phyloP scores from a whole-genome alignment of 2,113 vertebrate species.

The Scalopus aquaticus region DNA sequence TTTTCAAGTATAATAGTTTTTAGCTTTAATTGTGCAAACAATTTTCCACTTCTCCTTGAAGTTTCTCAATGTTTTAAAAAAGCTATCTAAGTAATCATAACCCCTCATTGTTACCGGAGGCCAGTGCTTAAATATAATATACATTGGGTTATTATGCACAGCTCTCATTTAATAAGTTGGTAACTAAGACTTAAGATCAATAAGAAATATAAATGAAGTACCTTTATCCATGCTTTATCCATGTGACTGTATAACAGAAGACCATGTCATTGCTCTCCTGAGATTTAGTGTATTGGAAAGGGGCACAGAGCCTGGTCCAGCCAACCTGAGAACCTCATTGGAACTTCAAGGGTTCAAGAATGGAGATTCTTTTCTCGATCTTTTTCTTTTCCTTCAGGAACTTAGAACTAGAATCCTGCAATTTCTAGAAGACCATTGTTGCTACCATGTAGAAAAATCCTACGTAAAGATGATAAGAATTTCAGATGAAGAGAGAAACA shows the following conservation, averaged over 20 bases:
- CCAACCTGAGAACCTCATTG: not conserved
- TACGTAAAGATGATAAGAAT: not conserved
- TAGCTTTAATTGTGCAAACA: not conserved
- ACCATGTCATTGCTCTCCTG: not conserved
- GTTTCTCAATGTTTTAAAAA: not conserved
- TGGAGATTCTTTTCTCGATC: not conserved
- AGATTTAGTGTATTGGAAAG: not conserved
- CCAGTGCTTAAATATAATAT: not conserved
- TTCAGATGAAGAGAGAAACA: not conserved
- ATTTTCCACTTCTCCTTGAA: not conserved
- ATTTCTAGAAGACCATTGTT: not conserved
- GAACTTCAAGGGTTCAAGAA: not conserved
- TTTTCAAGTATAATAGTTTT: not conserved
- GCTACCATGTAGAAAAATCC: accelerated
- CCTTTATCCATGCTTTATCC: not conserved
- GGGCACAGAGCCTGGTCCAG: not conserved
- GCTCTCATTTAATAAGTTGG: not conserved
- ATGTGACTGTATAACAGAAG: not conserved
- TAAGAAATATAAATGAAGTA: not conserved
- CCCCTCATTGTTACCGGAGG: not conserved
- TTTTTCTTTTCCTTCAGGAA: not conserved
- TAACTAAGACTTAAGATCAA: not conserved
- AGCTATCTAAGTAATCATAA: not conserved
- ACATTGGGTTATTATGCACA: not conserved
- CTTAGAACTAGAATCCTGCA: not conserved